These are phyloP conservation scores for Ailuropoda melanoleuca DNA, from an alignment of 2,113 vertebrate species.

Conservation along the genomic window DNA sequence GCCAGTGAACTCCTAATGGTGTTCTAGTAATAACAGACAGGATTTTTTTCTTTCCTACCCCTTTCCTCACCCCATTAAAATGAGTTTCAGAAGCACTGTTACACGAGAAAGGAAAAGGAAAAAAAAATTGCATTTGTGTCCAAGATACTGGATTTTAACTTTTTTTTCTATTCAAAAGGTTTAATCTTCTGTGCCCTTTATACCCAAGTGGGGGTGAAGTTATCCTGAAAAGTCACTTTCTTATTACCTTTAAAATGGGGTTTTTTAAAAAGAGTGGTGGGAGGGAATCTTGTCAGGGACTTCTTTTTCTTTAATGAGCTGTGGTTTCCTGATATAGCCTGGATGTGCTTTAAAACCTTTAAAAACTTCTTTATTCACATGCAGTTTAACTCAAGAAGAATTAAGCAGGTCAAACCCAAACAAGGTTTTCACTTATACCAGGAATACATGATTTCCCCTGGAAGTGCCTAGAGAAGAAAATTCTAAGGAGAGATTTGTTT, in stretches of 20 bases:
- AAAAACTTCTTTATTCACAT: slow-evolving; percentile 50
- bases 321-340: slow-evolving; percentile 42
- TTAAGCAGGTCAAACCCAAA: slow-evolving; percentile 67
- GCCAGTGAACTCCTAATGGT: neutral
- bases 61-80: slow-evolving; percentile 20
- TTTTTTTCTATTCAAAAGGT: neutral
- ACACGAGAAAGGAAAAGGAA: neutral
- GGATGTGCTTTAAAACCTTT: neutral
- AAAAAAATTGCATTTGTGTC: neutral
- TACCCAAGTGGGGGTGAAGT: neutral
- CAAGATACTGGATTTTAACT: neutral
- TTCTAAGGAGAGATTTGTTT: slow-evolving; percentile 54
- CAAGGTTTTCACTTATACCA: slow-evolving; percentile 42
- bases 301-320: slow-evolving; percentile 45
- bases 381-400: slow-evolving; percentile 61
- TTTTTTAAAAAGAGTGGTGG: neutral
- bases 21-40: neutral
- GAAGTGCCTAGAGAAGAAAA: slow-evolving; percentile 53
- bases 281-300: slow-evolving; percentile 2
- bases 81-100: neutral
- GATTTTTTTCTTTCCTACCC: neutral
- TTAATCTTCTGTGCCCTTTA: slow-evolving; percentile 22
- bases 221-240: slow-evolving; percentile 29
- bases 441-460: slow-evolving; percentile 56
- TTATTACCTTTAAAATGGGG: slow-evolving; percentile 14